phyloP scores from a whole-genome alignment of 2,888 invertebrate species.

The Tryphoninae sp. region DNA sequence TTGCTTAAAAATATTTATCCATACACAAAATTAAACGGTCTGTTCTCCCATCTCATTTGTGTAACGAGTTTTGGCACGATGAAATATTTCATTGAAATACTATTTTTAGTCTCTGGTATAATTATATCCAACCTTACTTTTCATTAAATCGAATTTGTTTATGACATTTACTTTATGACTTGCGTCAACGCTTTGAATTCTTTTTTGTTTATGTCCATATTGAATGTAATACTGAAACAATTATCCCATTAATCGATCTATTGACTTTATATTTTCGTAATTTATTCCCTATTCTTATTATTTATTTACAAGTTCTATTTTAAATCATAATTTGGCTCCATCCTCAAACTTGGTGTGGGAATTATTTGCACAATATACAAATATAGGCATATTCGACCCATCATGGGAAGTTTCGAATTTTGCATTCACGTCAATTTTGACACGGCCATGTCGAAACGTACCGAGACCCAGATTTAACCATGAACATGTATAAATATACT shows the following conservation, averaged over 20 bases:
- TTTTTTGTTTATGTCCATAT: too few relatives aligned
- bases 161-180: too few relatives aligned
- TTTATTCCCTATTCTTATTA: not conserved
- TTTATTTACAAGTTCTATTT: not conserved
- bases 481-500: not conserved
- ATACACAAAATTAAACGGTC: not conserved
- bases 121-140: too few relatives aligned
- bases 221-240: too few relatives aligned
- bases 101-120: too few relatives aligned
- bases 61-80: too few relatives aligned
- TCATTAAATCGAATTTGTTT: too few relatives aligned
- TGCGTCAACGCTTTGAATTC: too few relatives aligned
- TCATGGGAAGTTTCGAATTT: not conserved
- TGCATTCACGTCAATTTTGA: not conserved
- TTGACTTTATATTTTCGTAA: not conserved
- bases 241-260: not conserved
- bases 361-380: not conserved
- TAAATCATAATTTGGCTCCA: slow-evolving; percentile 4
- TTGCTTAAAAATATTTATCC: not conserved
- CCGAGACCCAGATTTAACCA: not conserved
- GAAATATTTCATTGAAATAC: too few relatives aligned
- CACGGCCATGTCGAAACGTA: not conserved
- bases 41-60: too few relatives aligned
- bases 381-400: not conserved
- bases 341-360: not conserved